These are phyloP conservation scores for Aphyosemion australe DNA, from an alignment of 2,113 vertebrate species.

Conservation along the genomic window DNA sequence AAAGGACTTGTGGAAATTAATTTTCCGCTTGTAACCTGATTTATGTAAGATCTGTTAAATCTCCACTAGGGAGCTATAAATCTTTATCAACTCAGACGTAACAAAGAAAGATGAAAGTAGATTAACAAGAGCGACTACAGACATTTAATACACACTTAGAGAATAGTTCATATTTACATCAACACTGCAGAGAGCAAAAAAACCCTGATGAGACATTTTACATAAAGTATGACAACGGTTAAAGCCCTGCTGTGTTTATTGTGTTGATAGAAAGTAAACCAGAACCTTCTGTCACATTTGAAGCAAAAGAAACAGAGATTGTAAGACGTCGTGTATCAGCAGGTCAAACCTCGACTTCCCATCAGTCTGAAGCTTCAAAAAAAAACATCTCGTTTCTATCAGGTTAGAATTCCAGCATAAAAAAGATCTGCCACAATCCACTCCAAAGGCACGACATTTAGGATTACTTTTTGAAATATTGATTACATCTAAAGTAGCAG, in stretches of 20 bases:
- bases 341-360: slow-evolving; percentile 10
- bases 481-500: slow-evolving; percentile 29
- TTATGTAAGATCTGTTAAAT: slow-evolving; percentile 18
- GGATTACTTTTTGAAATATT: slow-evolving; percentile 18
- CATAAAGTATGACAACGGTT: slow-evolving; percentile 10
- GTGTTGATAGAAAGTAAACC: slow-evolving; percentile 3
- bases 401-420: slow-evolving; percentile 31
- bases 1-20: slow-evolving; percentile 18
- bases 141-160: slow-evolving; percentile 17
- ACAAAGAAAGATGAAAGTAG: slow-evolving; percentile 23
- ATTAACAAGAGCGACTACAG: slow-evolving; percentile 29
- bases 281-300: slow-evolving; percentile 23
- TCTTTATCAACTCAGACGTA: slow-evolving; percentile 40
- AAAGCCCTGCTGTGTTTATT: not conserved
- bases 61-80: slow-evolving; percentile 39
- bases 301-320: slow-evolving; percentile 16
- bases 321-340: slow-evolving; percentile 3
- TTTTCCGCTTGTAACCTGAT: slow-evolving; percentile 19
- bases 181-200: slow-evolving; percentile 21
- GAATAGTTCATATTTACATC: slow-evolving; percentile 42
- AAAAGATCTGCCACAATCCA: slow-evolving; percentile 5
- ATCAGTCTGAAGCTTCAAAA: slow-evolving; percentile 18
- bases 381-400: slow-evolving; percentile 16
- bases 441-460: slow-evolving; percentile 24
- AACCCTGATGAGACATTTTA: slow-evolving; percentile 1